Evolutionary conservation across 1,140 invertebrate genomes (phyloP).

Genomic region (Thrips palmi): DNA sequence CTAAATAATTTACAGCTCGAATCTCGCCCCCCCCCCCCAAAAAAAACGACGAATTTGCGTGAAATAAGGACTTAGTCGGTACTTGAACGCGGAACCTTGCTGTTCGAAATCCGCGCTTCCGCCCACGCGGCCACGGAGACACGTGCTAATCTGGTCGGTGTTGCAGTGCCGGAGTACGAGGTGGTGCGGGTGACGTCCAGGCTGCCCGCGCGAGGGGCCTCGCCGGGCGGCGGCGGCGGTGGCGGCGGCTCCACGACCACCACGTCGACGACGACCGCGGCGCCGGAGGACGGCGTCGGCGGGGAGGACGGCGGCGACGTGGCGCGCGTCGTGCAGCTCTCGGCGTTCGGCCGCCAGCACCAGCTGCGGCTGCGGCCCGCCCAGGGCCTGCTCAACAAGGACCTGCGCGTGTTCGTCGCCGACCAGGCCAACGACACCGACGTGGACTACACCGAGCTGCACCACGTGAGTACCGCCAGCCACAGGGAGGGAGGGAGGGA

Average conservation of each 20-base stretch:
- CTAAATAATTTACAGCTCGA: neutral
- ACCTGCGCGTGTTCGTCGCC: constrained; percentile 35
- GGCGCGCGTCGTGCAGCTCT: constrained; percentile 45
- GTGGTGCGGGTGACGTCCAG: constrained; percentile 29
- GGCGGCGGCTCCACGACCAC: constrained; percentile 10
- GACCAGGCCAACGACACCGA: constrained; percentile 15
- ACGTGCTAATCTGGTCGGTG: constrained; percentile 5
- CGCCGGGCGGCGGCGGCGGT: constrained; percentile 11
- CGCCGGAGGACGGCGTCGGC: constrained; percentile 11
- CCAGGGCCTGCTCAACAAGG: constrained; percentile 46
- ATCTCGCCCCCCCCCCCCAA: constrained; percentile 1
- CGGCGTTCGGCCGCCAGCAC: constrained; percentile 52
- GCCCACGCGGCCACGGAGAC: neutral
- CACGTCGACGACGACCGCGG: constrained; percentile 12
- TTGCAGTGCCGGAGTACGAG: constrained; percentile 39
- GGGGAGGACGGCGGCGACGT: constrained; percentile 21
- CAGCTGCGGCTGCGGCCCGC: constrained; percentile 54
- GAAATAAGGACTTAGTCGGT: neutral
- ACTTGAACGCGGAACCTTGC: neutral
- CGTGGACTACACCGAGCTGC: constrained; percentile 13
- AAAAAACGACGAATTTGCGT: neutral
- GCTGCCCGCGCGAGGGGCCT: constrained; percentile 15
- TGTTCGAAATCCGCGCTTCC: too few species aligned
- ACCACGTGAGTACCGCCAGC: constrained; percentile 16
- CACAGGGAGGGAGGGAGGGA: too few species aligned